phyloP scores from a whole-genome alignment of 2,888 invertebrate species.

The Julus scandinavius region DNA sequence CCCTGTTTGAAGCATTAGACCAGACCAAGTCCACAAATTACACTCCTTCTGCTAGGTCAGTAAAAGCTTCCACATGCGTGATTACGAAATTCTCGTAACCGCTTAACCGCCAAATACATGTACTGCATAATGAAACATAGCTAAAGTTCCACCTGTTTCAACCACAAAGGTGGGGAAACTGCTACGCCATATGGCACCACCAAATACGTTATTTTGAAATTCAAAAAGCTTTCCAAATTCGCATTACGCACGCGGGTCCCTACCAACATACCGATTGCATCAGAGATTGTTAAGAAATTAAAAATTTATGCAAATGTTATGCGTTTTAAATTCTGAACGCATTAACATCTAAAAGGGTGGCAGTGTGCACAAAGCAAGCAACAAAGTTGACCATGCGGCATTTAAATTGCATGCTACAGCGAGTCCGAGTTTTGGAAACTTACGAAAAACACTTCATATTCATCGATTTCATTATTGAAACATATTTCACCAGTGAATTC shows the following conservation, averaged over 20 bases:
- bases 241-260: neutral
- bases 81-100: neutral
- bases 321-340: neutral
- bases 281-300: neutral
- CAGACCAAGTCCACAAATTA: neutral
- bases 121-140: neutral
- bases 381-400: neutral
- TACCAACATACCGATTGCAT: neutral
- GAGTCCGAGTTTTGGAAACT: no score
- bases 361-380: neutral
- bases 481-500: no score
- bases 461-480: no score
- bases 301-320: constrained; percentile 30
- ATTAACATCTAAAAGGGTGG: neutral
- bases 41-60: neutral
- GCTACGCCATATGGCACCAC: neutral
- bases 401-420: no score
- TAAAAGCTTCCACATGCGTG: neutral
- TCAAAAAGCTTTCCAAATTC: constrained; percentile 16
- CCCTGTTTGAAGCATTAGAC: neutral
- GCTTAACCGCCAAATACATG: neutral
- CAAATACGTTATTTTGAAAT: neutral
- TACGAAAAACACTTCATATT: no score
- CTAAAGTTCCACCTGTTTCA: neutral
- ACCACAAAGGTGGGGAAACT: neutral